Percentiles rank a stretch among this genome's conserved stretches.
These are phyloP conservation scores for Drosophila buzzatii DNA, from an alignment of 2,888 invertebrate species.

Conservation along the genomic window DNA sequence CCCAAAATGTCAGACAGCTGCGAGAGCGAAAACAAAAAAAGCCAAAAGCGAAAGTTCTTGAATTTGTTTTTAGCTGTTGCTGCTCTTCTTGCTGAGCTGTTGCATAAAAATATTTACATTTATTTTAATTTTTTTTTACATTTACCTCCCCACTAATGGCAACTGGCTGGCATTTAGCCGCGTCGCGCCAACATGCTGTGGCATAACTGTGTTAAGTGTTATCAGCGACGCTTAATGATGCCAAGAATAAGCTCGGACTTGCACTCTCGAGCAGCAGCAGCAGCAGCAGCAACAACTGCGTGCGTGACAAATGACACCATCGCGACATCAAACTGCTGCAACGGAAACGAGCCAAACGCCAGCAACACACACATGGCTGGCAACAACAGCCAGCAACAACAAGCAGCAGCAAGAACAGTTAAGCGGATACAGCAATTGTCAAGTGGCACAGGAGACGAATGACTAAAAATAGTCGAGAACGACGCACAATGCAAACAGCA, in stretches of 20 bases:
- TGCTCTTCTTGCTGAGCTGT: slow-evolving; percentile 38
- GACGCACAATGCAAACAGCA: slow-evolving; percentile 21
- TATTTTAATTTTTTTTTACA: slow-evolving; percentile 12
- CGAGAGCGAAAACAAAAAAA: slow-evolving; percentile 53
- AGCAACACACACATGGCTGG: slow-evolving; percentile 19
- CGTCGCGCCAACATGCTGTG: slow-evolving; percentile 17
- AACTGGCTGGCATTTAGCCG: slow-evolving; percentile 64
- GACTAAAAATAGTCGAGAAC: slow-evolving; percentile 30
- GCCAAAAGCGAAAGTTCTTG: slow-evolving; percentile 55
- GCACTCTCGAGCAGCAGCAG: slow-evolving; percentile 48
- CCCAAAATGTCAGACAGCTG: slow-evolving; percentile 70
- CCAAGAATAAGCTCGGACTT: slow-evolving; percentile 72
- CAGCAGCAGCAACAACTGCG: slow-evolving; percentile 43
- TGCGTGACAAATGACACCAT: slow-evolving; percentile 76
- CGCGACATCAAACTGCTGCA: slow-evolving; percentile 71
- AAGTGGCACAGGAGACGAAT: slow-evolving; percentile 50
- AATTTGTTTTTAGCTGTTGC: slow-evolving; percentile 44
- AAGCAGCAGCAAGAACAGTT: slow-evolving; percentile 28
- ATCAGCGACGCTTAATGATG: slow-evolving; percentile 75
- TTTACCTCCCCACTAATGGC: slow-evolving; percentile 44
- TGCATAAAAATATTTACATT: slow-evolving; percentile 69
- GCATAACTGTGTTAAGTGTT: slow-evolving; percentile 72
- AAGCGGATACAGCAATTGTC: slow-evolving; percentile 78
- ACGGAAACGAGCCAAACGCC: slow-evolving; percentile 52
- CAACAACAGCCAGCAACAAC: neutral